A percentile compares a stretch with the other conserved stretches of the same genome.
These are phyloP conservation scores for Corydoras maculifer DNA, from an alignment of 2,113 vertebrate genomes.

Conservation along the genomic window DNA sequence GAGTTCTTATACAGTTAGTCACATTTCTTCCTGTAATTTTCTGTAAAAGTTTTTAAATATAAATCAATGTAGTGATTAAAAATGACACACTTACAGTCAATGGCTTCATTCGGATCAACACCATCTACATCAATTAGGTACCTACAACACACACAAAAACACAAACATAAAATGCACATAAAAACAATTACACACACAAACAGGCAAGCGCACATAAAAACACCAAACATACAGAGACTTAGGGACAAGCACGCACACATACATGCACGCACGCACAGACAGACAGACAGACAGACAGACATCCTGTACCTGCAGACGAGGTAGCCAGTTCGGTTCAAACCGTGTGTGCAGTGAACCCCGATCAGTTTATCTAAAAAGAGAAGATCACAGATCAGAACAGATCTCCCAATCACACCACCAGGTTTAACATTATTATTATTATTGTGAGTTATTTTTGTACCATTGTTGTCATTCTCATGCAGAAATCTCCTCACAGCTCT, in stretches of 20 bases:
- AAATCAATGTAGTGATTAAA: not conserved
- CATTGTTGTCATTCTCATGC: constrained; percentile 71
- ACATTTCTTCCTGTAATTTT: too few relatives aligned
- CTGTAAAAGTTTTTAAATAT: too few relatives aligned
- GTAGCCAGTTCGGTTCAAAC: constrained; percentile 88
- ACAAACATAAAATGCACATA: not conserved
- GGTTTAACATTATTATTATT: too few relatives aligned
- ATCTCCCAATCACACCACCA: not conserved
- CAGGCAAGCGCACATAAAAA: not conserved
- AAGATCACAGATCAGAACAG: not conserved
- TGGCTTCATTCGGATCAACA: not conserved
- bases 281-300: not conserved
- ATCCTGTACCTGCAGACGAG: constrained; percentile 78
- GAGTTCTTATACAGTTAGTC: too few relatives aligned
- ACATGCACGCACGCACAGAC: not conserved
- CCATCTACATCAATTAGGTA: constrained; percentile 2
- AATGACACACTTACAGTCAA: not conserved
- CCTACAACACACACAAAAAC: not conserved
- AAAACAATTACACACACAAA: not conserved
- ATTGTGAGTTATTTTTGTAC: constrained; percentile 52
- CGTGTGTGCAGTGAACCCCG: constrained; percentile 91
- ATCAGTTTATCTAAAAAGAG: constrained; percentile 77
- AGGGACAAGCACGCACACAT: not conserved
- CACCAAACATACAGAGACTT: not conserved
- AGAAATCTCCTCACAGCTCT: constrained; percentile 66